phyloP scores from a whole-genome alignment of 2,888 invertebrate species.

The Cerceris ruficornis region DNA sequence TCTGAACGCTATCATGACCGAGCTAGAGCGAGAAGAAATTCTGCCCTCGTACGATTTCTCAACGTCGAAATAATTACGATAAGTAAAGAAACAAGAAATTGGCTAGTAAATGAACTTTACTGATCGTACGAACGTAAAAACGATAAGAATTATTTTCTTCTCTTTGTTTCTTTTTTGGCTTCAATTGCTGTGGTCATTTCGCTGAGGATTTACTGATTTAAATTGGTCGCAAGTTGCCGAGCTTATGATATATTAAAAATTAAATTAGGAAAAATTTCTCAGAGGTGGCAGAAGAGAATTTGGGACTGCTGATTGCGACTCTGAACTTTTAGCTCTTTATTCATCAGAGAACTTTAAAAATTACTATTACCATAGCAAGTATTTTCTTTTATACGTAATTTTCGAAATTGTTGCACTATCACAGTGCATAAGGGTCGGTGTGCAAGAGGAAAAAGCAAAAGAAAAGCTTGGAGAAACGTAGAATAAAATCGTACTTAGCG shows the following conservation, averaged over 20 bases:
- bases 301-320: no score
- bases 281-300: no score
- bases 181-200: not conserved
- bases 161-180: not conserved
- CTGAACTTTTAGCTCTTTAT: no score
- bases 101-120: not conserved
- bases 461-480: not conserved
- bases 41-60: not conserved
- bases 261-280: no score
- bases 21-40: not conserved
- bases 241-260: no score
- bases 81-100: conserved; percentile 4
- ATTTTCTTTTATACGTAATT: conserved; percentile 10
- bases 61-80: conserved; percentile 24
- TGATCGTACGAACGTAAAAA: not conserved
- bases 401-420: not conserved
- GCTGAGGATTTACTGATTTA: no score
- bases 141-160: not conserved
- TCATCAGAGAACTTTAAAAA: not conserved
- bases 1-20: not conserved
- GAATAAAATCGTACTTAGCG: not conserved
- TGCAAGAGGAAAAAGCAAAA: conserved; percentile 4
- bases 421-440: not conserved
- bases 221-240: no score
- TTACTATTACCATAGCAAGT: not conserved